Evolutionary conservation across 64 coral and sea anemone species (phyloP), one percentile per base, ranked within the genome.

Genomic region (Trachythela sp.): DNA sequence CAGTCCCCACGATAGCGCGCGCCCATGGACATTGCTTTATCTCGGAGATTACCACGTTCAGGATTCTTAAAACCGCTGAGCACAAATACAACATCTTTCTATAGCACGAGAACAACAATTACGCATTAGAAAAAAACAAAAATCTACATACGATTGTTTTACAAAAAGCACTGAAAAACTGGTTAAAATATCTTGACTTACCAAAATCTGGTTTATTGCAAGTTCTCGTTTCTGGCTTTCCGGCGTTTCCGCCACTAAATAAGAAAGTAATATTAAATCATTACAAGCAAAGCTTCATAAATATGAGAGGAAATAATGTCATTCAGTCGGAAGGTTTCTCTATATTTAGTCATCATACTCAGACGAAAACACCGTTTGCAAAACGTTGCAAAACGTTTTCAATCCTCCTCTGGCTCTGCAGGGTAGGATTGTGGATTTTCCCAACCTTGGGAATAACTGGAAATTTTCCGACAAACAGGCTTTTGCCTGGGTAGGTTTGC

Each of bases 11-110:
- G 94, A 32, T 93, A 99, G 18, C 91, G 93, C 35, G 96, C 96
- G 39, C 96, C 96, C 93, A 99, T 93, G 36, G 92, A 85, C 20
- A 93, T 59, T n/a, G 96, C 96, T 48, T 99, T 99, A 54, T 99
- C 96, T 41, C 96, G 87, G 4, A 99, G 54, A 52, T 91, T 45
- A 43, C 93, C 89, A 43, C 96, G 89, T 87, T 93, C 89, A 18
- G 96, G 96, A 39, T 99, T 99, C 84, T 95, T 88, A 48, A 93
- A 99, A 31, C 96, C 96, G 59, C 96, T 99, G 36, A 99, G 41
- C 3, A 99, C 96, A 93, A 99, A 99, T 34, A 93, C 86, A 10
- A 99, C 96, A 26, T 84, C 89, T 93, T 99, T 99, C 96, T 99
- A 45, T 30, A 56, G 24, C 1, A 83, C 5, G 85, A 40, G 64